Conservation (phyloP, 2,888 invertebrate species). For the Trissonchulus sp. region DNA sequence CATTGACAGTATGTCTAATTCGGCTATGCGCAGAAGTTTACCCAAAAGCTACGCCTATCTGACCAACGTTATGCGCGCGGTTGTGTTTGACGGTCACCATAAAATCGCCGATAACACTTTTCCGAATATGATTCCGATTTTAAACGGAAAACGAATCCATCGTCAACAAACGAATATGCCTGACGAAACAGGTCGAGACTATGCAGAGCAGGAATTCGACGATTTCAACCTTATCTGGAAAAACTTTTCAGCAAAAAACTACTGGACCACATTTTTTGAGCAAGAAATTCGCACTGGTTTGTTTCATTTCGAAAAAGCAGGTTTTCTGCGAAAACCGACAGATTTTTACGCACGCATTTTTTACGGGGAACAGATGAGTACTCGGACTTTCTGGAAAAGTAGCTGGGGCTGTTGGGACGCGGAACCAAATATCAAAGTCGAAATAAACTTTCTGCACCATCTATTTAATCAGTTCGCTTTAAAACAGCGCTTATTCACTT, state of each 20-base stretch:
- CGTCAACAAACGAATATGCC: not conserved
- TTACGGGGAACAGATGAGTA: not conserved
- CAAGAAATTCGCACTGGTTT: conserved; percentile 26
- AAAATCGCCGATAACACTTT: conserved; percentile 28
- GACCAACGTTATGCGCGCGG: not conserved
- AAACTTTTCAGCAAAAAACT: conserved; percentile 23
- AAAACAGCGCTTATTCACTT: not conserved
- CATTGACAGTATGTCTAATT: not conserved
- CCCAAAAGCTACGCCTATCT: conserved; percentile 6
- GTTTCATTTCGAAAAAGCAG: conserved; percentile 12
- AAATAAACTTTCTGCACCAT: not conserved
- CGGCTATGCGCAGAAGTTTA: not conserved
- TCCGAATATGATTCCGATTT: conserved; percentile 26
- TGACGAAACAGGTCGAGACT: not conserved
- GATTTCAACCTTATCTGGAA: conserved; percentile 27
- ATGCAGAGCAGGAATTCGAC: not conserved
- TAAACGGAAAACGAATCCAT: conserved; percentile 19
- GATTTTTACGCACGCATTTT: not conserved
- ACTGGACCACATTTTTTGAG: conserved; percentile 28
- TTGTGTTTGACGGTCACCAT: conserved; percentile 10
- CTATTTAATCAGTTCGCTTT: not conserved
- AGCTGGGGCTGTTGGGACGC: not conserved
- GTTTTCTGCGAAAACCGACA: not conserved
- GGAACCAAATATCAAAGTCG: not conserved
- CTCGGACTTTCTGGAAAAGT: not conserved